Conservation (phyloP, 2,797 vertebrate species). For the Lophotriccus pileatus region DNA sequence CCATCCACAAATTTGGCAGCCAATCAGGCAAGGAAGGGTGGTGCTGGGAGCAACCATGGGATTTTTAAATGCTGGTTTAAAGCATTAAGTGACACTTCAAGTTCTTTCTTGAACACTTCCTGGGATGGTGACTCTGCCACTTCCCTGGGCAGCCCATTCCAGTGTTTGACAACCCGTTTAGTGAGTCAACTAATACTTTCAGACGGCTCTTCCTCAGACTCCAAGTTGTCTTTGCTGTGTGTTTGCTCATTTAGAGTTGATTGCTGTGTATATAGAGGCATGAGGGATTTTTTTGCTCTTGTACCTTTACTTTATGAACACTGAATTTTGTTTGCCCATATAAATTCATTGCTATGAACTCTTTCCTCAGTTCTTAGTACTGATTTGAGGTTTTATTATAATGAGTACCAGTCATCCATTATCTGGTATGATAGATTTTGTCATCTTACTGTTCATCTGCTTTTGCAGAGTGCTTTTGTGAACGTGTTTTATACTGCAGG, state of each 20-base stretch:
- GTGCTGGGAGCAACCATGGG: background rate
- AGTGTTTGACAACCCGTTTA: background rate
- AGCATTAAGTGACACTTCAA: background rate
- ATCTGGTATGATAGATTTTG: no score
- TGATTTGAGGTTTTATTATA: background rate
- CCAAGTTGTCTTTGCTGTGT: background rate
- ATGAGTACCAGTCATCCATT: no score
- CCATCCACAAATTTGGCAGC: background rate
- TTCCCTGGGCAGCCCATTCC: background rate
- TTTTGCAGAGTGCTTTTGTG: background rate
- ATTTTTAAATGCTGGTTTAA: background rate
- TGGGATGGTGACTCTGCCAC: background rate
- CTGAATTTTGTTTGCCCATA: background rate
- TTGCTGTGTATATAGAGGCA: background rate
- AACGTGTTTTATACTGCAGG: background rate
- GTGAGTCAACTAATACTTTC: background rate
- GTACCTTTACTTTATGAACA: background rate
- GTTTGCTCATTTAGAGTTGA: background rate
- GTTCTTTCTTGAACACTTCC: background rate
- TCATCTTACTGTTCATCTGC: background rate
- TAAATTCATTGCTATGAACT: background rate
- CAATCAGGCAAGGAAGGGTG: background rate
- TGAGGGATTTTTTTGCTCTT: accelerated
- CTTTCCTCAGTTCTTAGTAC: background rate
- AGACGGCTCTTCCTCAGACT: background rate